Evolutionary conservation across 1,140 invertebrate genomes (phyloP).

Genomic region (Ridgeia piscesae): DNA sequence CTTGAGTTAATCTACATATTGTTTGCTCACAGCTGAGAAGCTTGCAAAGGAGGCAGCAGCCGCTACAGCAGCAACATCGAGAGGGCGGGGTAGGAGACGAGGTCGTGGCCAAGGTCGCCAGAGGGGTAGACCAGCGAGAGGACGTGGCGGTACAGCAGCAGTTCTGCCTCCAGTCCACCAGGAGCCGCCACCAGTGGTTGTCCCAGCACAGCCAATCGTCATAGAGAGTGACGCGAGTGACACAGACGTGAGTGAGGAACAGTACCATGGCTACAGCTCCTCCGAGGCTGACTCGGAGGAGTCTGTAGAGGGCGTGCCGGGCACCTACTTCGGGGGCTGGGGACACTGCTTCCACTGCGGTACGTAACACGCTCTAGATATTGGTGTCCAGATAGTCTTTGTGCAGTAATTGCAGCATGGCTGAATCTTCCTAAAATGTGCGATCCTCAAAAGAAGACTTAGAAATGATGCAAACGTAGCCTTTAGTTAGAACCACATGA

Average conservation of each 20-base stretch:
- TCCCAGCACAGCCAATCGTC: conserved; percentile 21
- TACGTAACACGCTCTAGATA: conserved; percentile 24
- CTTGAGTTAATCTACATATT: conserved; percentile 6
- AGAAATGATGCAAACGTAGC: no score
- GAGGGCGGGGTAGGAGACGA: conserved; percentile 24
- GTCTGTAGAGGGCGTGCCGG: conserved; percentile 30
- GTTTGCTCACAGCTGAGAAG: conserved; percentile 18
- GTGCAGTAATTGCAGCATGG: no score
- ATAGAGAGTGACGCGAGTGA: conserved; percentile 25
- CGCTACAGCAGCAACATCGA: neutral
- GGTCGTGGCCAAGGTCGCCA: conserved; percentile 16
- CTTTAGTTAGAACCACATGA: no score
- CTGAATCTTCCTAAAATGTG: neutral
- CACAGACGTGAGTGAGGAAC: conserved; percentile 25
- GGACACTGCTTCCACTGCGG: conserved; percentile 44
- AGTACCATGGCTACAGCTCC: conserved; percentile 14
- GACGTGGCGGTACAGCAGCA: neutral
- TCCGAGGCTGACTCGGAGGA: conserved; percentile 17
- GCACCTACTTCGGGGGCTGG: conserved; percentile 40
- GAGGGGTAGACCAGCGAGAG: conserved; percentile 4
- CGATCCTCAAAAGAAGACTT: neutral
- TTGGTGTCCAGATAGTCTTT: neutral
- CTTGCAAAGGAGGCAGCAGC: conserved; percentile 7
- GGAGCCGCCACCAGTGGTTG: conserved; percentile 14
- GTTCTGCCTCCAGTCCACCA: neutral